Evolutionary conservation across 1,140 invertebrate species (phyloP), one percentile per base, ranked within the genome.

Genomic region (Phortica variegata): DNA sequence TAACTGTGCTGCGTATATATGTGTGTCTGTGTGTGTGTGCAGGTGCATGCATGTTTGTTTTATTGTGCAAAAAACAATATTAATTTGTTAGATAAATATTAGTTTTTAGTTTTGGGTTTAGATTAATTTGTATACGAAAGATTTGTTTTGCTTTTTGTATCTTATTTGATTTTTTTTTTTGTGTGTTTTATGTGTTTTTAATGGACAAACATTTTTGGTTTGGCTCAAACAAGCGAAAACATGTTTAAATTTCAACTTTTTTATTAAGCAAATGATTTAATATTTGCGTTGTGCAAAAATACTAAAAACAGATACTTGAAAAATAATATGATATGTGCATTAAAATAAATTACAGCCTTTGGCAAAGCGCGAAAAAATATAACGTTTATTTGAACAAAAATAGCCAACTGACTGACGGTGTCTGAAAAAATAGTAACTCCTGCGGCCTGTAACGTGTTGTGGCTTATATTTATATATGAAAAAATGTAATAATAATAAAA

Each of bases 81-180:
- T 66, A 68, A 68, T 69, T 68, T 63, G 65, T 70, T 73, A 73
- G 69, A 73, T 73, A 73, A 73, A 73, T 73, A 73, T 73, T 73
- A 73, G 63, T 73, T 70, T 73, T 66, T 52, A 63, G 52, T 56
- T 66, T 60, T 20, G 33, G 57, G 50, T 62, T 61, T 65, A 62
- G 60, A 62, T 65, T 60, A 65, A 62, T 65, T 56, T 53, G 57
- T 33, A 4, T 29, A 20, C 10, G 17, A 21, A 12, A 37, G 54
- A 63, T 60, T 62, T 58, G 4, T 10, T n/a, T 38, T 38, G n/a
- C n/a, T n/a, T n/a, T n/a, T n/a, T n/a, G n/a, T n/a, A n/a, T n/a
- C n/a, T n/a, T n/a, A n/a, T n/a, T n/a, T n/a, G n/a, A n/a, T n/a
- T n/a, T n/a, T n/a, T n/a, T n/a, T n/a, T n/a, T n/a, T n/a, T n/a